A percentile compares a stretch with the other conserved stretches of the same genome.
Evolutionary conservation across 2,113 vertebrate species (phyloP).

Genomic region (Notechis scutatus): DNA sequence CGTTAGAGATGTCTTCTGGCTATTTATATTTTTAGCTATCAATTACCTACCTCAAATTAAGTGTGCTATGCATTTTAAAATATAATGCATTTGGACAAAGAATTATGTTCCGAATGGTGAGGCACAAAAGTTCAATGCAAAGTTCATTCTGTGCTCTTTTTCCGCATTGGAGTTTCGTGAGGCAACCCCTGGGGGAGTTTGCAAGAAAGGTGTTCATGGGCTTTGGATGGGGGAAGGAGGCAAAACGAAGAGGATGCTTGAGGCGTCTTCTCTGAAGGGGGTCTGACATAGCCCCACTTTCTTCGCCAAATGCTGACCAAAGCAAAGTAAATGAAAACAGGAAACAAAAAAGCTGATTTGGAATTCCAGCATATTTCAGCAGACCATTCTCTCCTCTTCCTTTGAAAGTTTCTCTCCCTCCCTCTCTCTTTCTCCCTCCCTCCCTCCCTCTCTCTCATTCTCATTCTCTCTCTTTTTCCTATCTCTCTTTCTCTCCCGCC

Average conservation of each 20-base stretch:
- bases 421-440: background rate
- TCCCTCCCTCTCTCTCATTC: no score
- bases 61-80: conserved; percentile 24
- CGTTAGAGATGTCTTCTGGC: conserved; percentile 29
- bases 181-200: conserved; percentile 50
- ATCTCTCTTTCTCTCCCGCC: background rate
- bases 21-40: conserved; percentile 37
- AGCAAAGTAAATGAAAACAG: conserved; percentile 56
- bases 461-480: no score
- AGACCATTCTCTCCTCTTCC: conserved; percentile 48
- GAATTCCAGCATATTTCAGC: conserved; percentile 57
- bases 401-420: conserved; percentile 40
- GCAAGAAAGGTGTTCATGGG: conserved; percentile 26
- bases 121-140: conserved; percentile 49
- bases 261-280: conserved; percentile 50
- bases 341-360: conserved; percentile 58
- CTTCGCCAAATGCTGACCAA: conserved; percentile 62
- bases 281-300: conserved; percentile 61
- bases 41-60: conserved; percentile 30
- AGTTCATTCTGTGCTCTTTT: conserved; percentile 40
- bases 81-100: conserved; percentile 41
- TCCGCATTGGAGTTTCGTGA: conserved; percentile 55
- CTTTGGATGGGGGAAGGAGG: conserved; percentile 26
- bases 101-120: conserved; percentile 45
- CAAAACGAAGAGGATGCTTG: conserved; percentile 62